phyloP scores from a whole-genome alignment of 1,140 invertebrate genomes.

The Micrasema longulum region DNA sequence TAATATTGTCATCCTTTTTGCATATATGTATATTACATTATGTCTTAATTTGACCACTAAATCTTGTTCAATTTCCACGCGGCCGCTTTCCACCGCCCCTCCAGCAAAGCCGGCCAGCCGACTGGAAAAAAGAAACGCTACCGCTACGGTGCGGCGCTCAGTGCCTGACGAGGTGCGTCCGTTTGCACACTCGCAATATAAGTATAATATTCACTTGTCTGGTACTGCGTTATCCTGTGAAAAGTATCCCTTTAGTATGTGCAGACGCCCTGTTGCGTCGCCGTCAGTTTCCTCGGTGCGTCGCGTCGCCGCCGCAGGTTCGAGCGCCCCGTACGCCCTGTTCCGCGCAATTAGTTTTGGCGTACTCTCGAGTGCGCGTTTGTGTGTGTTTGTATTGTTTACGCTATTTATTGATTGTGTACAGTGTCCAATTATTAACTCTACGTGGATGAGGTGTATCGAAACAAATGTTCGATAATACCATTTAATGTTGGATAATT shows the following conservation, averaged over 20 bases:
- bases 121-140: slow-evolving; percentile 52
- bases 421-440: too few relatives aligned
- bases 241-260: not conserved
- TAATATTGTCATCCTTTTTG: too few relatives aligned
- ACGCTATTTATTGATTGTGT: too few relatives aligned
- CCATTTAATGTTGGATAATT: too few relatives aligned
- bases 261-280: too few relatives aligned
- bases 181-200: slow-evolving; percentile 25
- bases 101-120: slow-evolving; percentile 33
- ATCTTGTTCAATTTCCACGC: slow-evolving; percentile 4
- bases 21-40: too few relatives aligned
- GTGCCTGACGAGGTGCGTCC: slow-evolving; percentile 45
- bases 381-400: too few relatives aligned
- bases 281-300: not conserved
- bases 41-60: too few relatives aligned
- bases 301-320: not conserved
- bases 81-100: slow-evolving; percentile 46
- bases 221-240: not conserved
- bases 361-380: not conserved
- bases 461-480: too few relatives aligned
- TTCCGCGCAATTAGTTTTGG: not conserved
- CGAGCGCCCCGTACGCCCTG: not conserved
- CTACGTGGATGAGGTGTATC: too few relatives aligned
- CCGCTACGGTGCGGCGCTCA: slow-evolving; percentile 48
- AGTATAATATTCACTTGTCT: not conserved